Evolutionary conservation across 2,888 invertebrate genomes (phyloP).

Genomic region (Temnothorax unifasciatus): DNA sequence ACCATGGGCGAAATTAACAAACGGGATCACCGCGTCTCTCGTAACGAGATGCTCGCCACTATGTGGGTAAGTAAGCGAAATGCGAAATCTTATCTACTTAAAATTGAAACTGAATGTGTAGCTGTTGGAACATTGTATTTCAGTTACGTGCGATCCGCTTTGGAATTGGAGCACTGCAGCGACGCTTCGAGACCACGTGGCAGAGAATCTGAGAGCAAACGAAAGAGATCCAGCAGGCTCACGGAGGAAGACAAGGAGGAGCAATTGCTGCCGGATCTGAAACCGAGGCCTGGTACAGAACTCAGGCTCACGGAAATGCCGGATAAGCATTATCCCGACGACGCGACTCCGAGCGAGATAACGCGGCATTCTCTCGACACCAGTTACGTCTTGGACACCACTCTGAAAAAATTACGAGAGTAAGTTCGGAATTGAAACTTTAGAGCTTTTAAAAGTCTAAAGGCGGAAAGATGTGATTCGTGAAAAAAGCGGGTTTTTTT

Average conservation of each 20-base stretch:
- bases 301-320: slow-evolving; percentile 94
- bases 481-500: neutral
- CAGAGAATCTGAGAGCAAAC: slow-evolving; percentile 83
- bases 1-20: slow-evolving; percentile 94
- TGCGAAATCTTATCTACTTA: neutral
- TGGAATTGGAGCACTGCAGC: slow-evolving; percentile 92
- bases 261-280: slow-evolving; percentile 93
- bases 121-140: slow-evolving; percentile 18
- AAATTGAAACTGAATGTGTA: neutral
- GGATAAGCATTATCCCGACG: slow-evolving; percentile 91
- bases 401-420: slow-evolving; percentile 89
- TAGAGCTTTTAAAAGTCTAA: neutral
- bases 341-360: slow-evolving; percentile 93
- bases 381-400: slow-evolving; percentile 90
- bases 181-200: slow-evolving; percentile 91
- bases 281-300: slow-evolving; percentile 93
- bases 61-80: slow-evolving; percentile 87
- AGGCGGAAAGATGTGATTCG: neutral
- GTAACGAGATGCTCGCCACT: slow-evolving; percentile 90
- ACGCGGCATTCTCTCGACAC: slow-evolving; percentile 95
- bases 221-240: slow-evolving; percentile 85
- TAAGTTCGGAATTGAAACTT: slow-evolving; percentile 83
- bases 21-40: slow-evolving; percentile 86
- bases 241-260: slow-evolving; percentile 90
- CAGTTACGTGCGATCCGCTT: slow-evolving; percentile 91